Conservation (phyloP, 1,140 invertebrate genomes). For the Metaphire vulgaris region DNA sequence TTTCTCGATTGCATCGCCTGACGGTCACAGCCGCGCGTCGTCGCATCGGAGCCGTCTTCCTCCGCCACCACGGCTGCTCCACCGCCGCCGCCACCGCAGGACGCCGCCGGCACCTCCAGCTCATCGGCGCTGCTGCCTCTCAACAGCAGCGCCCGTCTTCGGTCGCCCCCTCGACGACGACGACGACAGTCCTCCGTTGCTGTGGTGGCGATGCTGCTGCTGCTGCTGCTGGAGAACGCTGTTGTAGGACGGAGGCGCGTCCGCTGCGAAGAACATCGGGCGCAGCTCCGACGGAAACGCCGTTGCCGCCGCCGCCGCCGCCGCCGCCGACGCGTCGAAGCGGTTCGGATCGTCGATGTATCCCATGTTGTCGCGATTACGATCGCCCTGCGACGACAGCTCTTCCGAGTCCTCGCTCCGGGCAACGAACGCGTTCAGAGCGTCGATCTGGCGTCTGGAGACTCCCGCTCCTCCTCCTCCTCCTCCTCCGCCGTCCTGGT, state of each 20-base stretch:
- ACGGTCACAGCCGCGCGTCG: not conserved
- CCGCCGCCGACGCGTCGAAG: too few relatives aligned
- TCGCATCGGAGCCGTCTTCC: not conserved
- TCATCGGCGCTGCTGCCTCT: not conserved
- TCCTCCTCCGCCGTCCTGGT: too few relatives aligned
- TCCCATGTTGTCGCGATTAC: not conserved
- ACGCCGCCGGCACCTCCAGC: not conserved
- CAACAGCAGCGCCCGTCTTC: not conserved
- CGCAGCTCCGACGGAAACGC: not conserved
- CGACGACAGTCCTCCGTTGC: too few relatives aligned
- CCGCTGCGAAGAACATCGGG: not conserved
- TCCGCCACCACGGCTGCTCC: too few relatives aligned
- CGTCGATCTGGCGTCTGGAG: not conserved
- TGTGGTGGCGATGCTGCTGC: too few relatives aligned
- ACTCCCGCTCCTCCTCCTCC: not conserved
- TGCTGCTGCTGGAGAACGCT: not conserved
- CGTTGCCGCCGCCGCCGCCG: not conserved
- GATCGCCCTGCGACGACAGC: not conserved
- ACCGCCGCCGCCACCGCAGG: too few relatives aligned
- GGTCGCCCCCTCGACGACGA: too few relatives aligned
- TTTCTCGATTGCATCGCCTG: not conserved
- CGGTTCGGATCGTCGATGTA: not conserved
- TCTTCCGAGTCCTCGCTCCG: not conserved
- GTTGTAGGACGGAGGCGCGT: not conserved
- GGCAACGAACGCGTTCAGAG: not conserved